A percentile compares a stretch with the other conserved stretches of the same genome.
Evolutionary conservation across 1,140 invertebrate species (phyloP).

Genomic region (Hormaphis cornu): DNA sequence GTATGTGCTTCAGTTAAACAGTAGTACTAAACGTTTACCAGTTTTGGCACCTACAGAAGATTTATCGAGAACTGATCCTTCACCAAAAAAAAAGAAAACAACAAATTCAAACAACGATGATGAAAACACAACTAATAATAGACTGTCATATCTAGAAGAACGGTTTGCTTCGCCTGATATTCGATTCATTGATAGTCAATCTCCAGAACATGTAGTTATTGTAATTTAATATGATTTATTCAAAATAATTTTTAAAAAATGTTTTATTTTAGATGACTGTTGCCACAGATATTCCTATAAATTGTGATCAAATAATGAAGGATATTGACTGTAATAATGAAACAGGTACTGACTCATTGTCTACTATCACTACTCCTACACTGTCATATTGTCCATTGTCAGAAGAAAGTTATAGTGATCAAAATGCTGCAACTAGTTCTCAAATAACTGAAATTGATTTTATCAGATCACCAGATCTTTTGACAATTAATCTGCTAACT

Average conservation of each 20-base stretch:
- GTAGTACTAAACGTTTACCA: conserved; percentile 35
- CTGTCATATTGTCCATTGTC: conserved; percentile 35
- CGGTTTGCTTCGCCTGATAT: conserved; percentile 47
- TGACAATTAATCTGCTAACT: background rate
- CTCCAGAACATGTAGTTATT: conserved; percentile 43
- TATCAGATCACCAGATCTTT: background rate
- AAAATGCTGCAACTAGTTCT: background rate
- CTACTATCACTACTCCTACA: conserved; percentile 34
- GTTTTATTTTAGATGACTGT: conserved; percentile 17
- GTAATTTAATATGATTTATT: background rate
- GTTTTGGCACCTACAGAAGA: conserved; percentile 38
- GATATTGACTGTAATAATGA: conserved; percentile 22
- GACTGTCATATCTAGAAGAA: conserved; percentile 47
- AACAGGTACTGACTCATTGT: conserved; percentile 7
- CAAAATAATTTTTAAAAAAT: background rate
- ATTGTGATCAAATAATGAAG: conserved; percentile 19
- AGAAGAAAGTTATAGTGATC: conserved; percentile 34
- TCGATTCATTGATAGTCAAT: conserved; percentile 50
- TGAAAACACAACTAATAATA: conserved; percentile 37
- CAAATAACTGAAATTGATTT: background rate
- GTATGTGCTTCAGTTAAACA: background rate
- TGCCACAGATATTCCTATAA: background rate
- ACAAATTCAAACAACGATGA: conserved; percentile 28
- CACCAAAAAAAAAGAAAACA: conserved; percentile 40
- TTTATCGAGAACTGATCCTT: conserved; percentile 38